Evolutionary conservation across 1,140 invertebrate genomes (phyloP), one percentile per base, ranked within the genome.

Genomic region (Ceratitis capitata): DNA sequence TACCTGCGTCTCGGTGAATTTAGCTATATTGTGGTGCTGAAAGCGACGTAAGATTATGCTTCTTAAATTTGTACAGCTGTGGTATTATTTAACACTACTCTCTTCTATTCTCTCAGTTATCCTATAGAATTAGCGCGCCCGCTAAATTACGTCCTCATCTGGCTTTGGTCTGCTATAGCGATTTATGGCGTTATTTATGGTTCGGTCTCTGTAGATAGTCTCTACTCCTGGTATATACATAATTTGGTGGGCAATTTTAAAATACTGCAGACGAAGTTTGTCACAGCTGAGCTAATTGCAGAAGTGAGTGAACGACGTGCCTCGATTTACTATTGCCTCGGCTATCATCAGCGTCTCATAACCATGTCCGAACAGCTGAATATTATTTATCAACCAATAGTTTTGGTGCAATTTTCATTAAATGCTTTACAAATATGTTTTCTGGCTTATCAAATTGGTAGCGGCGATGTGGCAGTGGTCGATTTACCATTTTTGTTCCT

Each of bases 181-280:
- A 78, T 85, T 6, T 74, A 74, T 74, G 58, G 58, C 35, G 61
- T 45, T 1, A 35, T 42, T 16, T 74, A 74, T 51, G 61, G 23
- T 2, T 85, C 58, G 6, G 56, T 84, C 5, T 39, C 39, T 0
- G 45, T 85, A 6, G 84, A 85, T 53, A 49, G 39, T 2, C 23
- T 85, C 7, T 85, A 47, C 61, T 85, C 64, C 32, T 85, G 84
- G 84, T 35, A 47, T 12, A 39, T 74, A 23, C 45, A 74, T 29
- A 85, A 85, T 14, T 49, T 85, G n/a, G 45, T 51, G n/a, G 84
- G 32, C 16, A 58, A 85, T 10, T 85, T 85, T 51, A 42, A 61
- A 23, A 78, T 85, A 47, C 39, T 85, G 1, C 23, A 78, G 19
- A 35, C 39, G 10, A 69, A 78, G 19, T 32, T 85, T 32, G 42